These are phyloP conservation scores for Gryon sp. DNA, from an alignment of 1,140 invertebrate species.

Conservation along the genomic window DNA sequence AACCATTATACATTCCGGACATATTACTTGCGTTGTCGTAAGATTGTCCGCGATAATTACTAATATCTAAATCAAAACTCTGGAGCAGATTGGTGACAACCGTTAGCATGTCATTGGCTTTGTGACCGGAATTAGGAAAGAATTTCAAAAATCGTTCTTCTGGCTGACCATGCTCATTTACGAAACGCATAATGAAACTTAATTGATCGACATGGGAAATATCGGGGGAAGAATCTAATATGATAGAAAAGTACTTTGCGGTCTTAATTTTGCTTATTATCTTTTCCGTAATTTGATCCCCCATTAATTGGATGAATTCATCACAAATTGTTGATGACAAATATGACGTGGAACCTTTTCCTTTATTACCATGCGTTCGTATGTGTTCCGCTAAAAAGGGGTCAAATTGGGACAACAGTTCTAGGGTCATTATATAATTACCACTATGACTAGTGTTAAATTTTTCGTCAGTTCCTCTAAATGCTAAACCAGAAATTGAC, in stretches of 20 bases:
- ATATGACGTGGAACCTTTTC: conserved; percentile 56
- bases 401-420: conserved; percentile 57
- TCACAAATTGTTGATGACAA: conserved; percentile 55
- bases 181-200: conserved; percentile 8
- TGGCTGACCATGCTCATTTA: too few relatives aligned
- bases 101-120: not conserved
- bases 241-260: conserved; percentile 32
- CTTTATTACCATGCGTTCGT: conserved; percentile 47
- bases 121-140: not conserved
- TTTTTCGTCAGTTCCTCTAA: conserved; percentile 51
- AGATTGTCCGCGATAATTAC: conserved; percentile 44
- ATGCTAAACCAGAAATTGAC: conserved; percentile 49
- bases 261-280: conserved; percentile 22
- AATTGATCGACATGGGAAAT: conserved; percentile 59
- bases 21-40: conserved; percentile 65
- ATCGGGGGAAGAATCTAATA: conserved; percentile 50
- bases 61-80: conserved; percentile 3
- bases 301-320: conserved; percentile 60
- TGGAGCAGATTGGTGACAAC: not conserved
- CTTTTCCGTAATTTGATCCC: conserved; percentile 25
- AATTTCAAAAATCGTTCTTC: too few relatives aligned
- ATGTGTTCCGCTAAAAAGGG: conserved; percentile 58
- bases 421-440: conserved; percentile 60
- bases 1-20: conserved; percentile 43
- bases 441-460: conserved; percentile 51